These are phyloP conservation scores for Hydropsyche betteni DNA, from an alignment of 2,888 invertebrate genomes.

Conservation along the genomic window DNA sequence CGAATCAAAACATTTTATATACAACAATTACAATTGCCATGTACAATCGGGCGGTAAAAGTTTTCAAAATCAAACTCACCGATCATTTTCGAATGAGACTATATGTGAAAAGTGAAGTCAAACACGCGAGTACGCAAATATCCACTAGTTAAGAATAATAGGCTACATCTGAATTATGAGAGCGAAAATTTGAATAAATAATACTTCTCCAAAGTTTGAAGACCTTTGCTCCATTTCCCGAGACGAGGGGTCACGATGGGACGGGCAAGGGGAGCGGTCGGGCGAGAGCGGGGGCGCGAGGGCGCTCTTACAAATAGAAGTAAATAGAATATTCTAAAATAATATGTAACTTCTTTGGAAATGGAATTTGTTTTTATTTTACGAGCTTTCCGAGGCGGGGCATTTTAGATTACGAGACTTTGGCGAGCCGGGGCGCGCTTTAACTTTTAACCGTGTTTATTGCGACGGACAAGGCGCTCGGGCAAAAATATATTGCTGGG, in stretches of 20 bases:
- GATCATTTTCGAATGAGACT: no score
- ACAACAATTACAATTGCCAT: no score
- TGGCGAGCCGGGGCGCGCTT: neutral
- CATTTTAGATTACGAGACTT: conserved; percentile 30
- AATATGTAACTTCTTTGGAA: conserved; percentile 36
- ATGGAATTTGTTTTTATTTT: conserved; percentile 41
- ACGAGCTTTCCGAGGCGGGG: conserved; percentile 33
- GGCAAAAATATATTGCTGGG: conserved; percentile 7
- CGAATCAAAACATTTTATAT: no score
- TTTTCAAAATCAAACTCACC: no score
- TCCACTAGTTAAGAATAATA: no score
- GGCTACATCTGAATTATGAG: no score
- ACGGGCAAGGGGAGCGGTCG: neutral
- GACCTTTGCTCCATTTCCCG: no score
- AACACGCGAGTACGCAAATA: no score
- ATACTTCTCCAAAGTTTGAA: neutral
- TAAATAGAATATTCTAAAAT: conserved; percentile 39
- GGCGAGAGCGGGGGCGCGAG: neutral
- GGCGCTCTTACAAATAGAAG: conserved; percentile 32
- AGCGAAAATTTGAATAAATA: no score
- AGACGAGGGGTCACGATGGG: no score
- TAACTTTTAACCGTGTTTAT: conserved; percentile 35
- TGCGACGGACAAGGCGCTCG: conserved; percentile 18
- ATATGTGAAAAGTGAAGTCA: no score
- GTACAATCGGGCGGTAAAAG: no score